Evolutionary conservation across 2,888 invertebrate genomes (phyloP).

Genomic region (Melanophora roralis): DNA sequence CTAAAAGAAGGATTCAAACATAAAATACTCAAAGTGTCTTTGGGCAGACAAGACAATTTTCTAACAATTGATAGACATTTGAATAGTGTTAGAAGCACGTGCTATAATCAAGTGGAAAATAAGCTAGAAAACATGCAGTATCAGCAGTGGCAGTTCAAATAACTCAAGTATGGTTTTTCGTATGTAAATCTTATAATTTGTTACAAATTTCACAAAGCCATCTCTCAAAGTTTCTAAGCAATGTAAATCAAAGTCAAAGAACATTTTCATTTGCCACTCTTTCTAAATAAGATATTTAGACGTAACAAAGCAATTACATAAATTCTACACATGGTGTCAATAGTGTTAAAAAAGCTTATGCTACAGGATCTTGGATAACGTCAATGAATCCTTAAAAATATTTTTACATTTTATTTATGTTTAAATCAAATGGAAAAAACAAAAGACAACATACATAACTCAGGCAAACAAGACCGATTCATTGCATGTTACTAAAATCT

Average conservation of each 20-base stretch:
- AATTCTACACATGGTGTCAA: slow-evolving; percentile 21
- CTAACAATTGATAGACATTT: slow-evolving; percentile 65
- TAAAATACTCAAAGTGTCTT: slow-evolving; percentile 60
- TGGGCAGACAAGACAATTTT: slow-evolving; percentile 56
- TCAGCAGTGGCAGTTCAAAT: neutral
- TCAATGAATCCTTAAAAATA: neutral
- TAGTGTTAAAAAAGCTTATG: neutral
- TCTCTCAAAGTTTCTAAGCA: neutral
- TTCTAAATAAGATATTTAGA: slow-evolving; percentile 21
- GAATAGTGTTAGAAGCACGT: slow-evolving; percentile 63
- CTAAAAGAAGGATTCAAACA: slow-evolving; percentile 44
- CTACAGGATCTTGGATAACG: neutral
- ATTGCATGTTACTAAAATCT: neutral
- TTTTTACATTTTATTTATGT: slow-evolving; percentile 1
- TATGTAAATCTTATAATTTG: slow-evolving; percentile 59
- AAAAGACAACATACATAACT: neutral
- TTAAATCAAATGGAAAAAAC: neutral
- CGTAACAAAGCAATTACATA: slow-evolving; percentile 52
- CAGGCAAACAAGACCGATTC: neutral
- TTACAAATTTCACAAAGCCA: slow-evolving; percentile 50
- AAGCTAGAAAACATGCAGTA: neutral
- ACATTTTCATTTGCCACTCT: neutral
- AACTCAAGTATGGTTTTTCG: slow-evolving; percentile 32
- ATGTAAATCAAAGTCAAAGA: neutral
- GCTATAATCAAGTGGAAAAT: slow-evolving; percentile 40